Evolutionary conservation across 1,140 invertebrate species (phyloP).

Genomic region (Drosophila bocqueti): DNA sequence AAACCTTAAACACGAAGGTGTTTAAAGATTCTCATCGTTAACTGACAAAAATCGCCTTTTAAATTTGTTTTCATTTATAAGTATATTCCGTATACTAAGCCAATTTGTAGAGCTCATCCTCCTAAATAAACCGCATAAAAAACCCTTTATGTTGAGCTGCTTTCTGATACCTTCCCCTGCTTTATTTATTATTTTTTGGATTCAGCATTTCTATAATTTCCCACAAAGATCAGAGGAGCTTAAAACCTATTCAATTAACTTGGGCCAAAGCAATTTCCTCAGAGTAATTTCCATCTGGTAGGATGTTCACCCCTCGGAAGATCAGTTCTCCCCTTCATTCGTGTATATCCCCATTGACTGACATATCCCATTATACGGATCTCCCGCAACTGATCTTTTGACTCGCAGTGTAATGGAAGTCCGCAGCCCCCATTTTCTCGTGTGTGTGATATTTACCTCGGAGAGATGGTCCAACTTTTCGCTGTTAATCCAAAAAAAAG

Average conservation of each 20-base stretch:
- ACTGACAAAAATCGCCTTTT: no score
- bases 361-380: slow-evolving; percentile 48
- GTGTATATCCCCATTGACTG: slow-evolving; percentile 22
- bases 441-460: slow-evolving; percentile 43
- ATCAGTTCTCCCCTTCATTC: slow-evolving; percentile 12
- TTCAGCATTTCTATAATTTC: not conserved
- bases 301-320: not conserved
- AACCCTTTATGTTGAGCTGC: no score
- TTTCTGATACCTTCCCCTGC: no score
- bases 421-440: not conserved
- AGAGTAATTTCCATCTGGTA: slow-evolving; percentile 1
- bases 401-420: slow-evolving; percentile 35
- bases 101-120: not conserved
- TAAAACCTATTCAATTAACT: not conserved
- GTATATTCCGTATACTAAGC: no score
- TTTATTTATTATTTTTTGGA: not conserved
- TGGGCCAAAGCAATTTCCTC: slow-evolving; percentile 1
- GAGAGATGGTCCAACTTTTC: slow-evolving; percentile 35
- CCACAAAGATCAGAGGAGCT: not conserved
- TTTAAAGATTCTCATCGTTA: no score
- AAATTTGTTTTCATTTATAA: no score
- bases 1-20: no score
- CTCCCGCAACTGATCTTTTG: slow-evolving; percentile 38
- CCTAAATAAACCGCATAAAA: no score
- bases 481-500: slow-evolving; percentile 65